Conservation (phyloP, 2,113 vertebrate species). For the Delphinus delphis region DNA sequence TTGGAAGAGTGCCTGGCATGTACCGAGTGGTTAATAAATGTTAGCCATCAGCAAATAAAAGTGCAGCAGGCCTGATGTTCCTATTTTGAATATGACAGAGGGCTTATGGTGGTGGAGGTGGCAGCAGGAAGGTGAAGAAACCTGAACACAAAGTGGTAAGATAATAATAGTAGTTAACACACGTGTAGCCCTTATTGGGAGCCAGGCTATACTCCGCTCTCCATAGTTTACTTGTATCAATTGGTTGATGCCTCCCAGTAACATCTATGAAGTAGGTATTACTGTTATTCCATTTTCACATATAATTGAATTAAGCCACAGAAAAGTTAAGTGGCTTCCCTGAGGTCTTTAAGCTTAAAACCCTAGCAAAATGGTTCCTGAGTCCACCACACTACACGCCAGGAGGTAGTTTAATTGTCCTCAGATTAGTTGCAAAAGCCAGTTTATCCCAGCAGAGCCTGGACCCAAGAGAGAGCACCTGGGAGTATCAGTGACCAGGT, state of each 20-base stretch:
- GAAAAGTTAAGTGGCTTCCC: not conserved
- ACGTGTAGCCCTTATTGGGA: not conserved
- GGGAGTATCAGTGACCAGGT: not conserved
- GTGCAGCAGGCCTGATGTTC: not conserved
- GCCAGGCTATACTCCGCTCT: fast-evolving
- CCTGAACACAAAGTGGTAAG: not conserved
- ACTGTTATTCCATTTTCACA: not conserved
- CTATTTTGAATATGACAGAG: not conserved
- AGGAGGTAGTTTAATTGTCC: not conserved
- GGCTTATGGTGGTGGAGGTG: not conserved
- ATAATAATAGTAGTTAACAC: not conserved
- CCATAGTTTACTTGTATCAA: not conserved
- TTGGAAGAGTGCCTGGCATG: not conserved
- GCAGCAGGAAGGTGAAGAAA: not conserved
- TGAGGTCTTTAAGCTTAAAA: not conserved
- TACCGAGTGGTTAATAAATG: not conserved
- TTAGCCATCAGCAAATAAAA: not conserved
- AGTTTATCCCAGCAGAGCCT: not conserved
- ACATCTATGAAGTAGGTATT: not conserved
- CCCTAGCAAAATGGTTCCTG: not conserved
- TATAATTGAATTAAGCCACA: not conserved
- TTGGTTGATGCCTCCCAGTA: too few relatives aligned
- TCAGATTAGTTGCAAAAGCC: not conserved
- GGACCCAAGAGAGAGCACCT: not conserved
- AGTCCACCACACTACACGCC: not conserved